A percentile compares a stretch with the other conserved stretches of the same genome.
phyloP scores from a whole-genome alignment of 1,140 invertebrate species.

The Telenomus remus region DNA sequence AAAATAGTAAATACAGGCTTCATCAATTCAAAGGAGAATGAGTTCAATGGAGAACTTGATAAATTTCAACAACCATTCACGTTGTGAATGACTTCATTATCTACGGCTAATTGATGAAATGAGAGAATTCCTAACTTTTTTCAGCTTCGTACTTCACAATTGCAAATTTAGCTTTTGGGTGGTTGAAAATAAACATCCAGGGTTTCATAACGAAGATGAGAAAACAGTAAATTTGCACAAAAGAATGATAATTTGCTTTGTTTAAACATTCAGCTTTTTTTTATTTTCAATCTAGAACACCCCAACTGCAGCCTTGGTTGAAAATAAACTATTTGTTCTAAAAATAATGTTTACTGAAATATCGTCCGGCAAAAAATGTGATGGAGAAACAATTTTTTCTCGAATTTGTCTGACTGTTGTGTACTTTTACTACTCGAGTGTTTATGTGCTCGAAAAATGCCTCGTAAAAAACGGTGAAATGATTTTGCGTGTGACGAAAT shows the following conservation, averaged over 20 bases:
- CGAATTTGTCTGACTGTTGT: no score
- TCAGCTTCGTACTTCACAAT: constrained; percentile 3
- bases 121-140: neutral
- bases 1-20: constrained; percentile 18
- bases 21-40: no score
- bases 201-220: neutral
- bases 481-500: no score
- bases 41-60: neutral
- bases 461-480: no score
- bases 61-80: constrained; percentile 36
- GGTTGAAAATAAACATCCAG: neutral
- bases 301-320: no score
- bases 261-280: neutral
- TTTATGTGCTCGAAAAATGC: no score
- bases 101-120: constrained; percentile 3
- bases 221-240: neutral
- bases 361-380: no score
- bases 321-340: no score
- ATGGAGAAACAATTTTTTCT: no score
- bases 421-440: no score
- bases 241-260: neutral
- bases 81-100: constrained; percentile 12
- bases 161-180: neutral
- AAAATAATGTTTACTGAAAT: no score
- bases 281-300: neutral